phyloP scores from a whole-genome alignment of 2,888 invertebrate species.

The Cantharis rufa region DNA sequence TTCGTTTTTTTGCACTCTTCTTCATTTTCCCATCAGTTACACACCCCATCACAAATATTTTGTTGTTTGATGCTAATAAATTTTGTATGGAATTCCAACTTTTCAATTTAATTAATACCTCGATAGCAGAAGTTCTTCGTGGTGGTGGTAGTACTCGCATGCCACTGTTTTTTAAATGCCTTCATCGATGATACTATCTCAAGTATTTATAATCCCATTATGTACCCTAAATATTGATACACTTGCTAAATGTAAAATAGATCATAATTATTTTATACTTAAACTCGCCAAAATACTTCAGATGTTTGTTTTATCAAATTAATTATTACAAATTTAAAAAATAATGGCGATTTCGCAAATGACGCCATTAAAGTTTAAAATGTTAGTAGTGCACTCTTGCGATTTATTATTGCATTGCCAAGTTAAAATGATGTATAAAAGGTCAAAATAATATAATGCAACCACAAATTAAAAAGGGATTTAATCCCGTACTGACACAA shows the following conservation, averaged over 20 bases:
- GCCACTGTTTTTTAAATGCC: constrained; percentile 13
- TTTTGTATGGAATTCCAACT: constrained; percentile 16
- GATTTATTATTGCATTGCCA: not conserved
- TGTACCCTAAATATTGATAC: not conserved
- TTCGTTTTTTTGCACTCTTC: not conserved
- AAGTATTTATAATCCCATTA: constrained; percentile 18
- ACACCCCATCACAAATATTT: constrained; percentile 7
- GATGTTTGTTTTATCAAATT: not conserved
- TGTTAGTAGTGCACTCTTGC: not conserved
- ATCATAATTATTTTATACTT: constrained; percentile 2
- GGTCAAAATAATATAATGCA: not conserved
- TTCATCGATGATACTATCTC: constrained; percentile 16
- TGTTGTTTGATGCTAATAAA: constrained; percentile 6
- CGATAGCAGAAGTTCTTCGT: constrained; percentile 14
- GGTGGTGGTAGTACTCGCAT: constrained; percentile 9
- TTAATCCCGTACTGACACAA: constrained; percentile 20
- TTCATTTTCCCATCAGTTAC: not conserved
- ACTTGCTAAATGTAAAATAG: not conserved
- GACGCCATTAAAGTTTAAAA: not conserved
- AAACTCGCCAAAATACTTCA: not conserved
- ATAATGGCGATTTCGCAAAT: not conserved
- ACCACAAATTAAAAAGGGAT: constrained; percentile 1
- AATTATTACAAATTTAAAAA: not conserved
- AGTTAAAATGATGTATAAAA: not conserved
- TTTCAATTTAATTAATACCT: constrained; percentile 20